phyloP scores from a whole-genome alignment of 1,140 invertebrate genomes.

The Vollenhovia emeryi region DNA sequence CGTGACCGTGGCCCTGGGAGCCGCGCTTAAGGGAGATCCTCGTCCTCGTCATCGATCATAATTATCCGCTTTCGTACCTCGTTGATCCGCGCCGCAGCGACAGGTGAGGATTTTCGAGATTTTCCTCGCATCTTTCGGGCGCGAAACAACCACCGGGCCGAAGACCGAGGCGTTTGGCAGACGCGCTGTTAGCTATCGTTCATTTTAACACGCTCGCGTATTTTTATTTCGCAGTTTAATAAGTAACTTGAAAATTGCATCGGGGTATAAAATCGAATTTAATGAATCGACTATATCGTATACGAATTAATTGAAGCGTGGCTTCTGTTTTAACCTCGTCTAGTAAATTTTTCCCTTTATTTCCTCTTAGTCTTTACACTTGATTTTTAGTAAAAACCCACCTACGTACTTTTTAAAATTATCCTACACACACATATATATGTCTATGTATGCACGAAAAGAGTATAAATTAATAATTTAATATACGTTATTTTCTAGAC shows the following conservation, averaged over 20 bases:
- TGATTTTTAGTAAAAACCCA: background rate
- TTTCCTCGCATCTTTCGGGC: constrained; percentile 19
- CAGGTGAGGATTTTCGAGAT: constrained; percentile 62
- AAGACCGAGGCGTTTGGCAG: background rate
- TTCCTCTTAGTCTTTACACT: background rate
- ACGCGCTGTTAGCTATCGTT: background rate
- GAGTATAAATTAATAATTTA: background rate
- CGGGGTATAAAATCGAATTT: background rate
- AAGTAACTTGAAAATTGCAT: background rate
- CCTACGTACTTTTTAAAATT: background rate
- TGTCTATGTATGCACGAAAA: background rate
- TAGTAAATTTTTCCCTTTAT: background rate
- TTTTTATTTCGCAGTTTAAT: background rate
- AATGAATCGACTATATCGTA: background rate
- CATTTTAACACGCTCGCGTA: background rate
- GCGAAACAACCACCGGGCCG: background rate
- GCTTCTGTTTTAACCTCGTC: background rate
- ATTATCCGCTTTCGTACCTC: constrained; percentile 75
- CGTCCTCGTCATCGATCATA: constrained; percentile 79
- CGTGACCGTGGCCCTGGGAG: constrained; percentile 42
- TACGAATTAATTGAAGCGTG: background rate
- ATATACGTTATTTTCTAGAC: background rate
- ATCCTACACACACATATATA: background rate
- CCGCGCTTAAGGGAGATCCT: constrained; percentile 29
- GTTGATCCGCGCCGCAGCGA: constrained; percentile 49